Conservation (phyloP, 2,797 vertebrate species). For the Leucoraja ocellata region DNA sequence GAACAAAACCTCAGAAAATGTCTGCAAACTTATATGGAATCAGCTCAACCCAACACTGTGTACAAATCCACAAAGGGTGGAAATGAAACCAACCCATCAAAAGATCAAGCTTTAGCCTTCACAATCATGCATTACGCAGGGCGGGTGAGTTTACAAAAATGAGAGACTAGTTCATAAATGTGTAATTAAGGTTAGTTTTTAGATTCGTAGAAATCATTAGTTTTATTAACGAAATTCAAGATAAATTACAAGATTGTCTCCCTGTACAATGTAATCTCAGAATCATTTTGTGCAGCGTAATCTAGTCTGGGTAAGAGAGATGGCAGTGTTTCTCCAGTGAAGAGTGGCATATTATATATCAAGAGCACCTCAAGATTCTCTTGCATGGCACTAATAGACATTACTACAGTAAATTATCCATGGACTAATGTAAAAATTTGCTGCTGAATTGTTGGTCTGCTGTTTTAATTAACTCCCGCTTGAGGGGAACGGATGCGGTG, state of each 20-base stretch:
- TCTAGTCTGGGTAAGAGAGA: background rate
- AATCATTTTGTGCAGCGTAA: background rate
- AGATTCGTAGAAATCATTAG: conserved; percentile 21
- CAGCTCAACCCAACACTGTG: conserved; percentile 61
- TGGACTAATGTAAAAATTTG: background rate
- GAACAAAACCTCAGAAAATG: conserved; percentile 78
- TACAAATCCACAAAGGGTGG: conserved; percentile 80
- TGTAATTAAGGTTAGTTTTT: conserved; percentile 36
- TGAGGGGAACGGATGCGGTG: no score
- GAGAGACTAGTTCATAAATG: background rate
- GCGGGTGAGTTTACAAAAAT: conserved; percentile 63
- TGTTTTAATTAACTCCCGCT: no score
- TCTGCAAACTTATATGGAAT: conserved; percentile 72
- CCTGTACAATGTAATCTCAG: conserved; percentile 35
- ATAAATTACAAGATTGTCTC: conserved; percentile 14
- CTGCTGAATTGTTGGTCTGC: background rate
- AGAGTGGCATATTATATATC: background rate
- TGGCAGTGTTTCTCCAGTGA: background rate
- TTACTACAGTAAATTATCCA: background rate
- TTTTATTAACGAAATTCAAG: conserved; percentile 15
- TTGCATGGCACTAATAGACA: no score
- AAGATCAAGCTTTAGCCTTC: conserved; percentile 76
- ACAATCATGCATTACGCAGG: conserved; percentile 80
- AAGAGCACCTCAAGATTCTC: background rate
- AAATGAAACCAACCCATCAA: conserved; percentile 81